These are phyloP conservation scores for Armadillidium nasatum DNA, from an alignment of 1,140 invertebrate genomes.

Conservation along the genomic window DNA sequence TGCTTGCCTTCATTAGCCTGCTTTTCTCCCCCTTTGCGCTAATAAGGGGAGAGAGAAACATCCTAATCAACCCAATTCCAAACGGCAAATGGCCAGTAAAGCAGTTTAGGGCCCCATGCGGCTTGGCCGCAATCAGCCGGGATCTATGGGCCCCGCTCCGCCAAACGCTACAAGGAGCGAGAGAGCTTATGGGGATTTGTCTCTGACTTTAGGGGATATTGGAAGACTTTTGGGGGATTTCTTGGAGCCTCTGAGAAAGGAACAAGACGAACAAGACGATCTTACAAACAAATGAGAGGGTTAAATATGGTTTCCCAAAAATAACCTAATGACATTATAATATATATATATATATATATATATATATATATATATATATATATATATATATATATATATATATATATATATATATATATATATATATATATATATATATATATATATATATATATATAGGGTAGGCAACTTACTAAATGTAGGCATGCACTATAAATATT, in stretches of 20 bases:
- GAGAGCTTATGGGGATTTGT: background rate
- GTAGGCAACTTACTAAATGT: too few relatives aligned
- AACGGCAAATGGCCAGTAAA: slow-evolving; percentile 9
- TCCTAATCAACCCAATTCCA: slow-evolving; percentile 10
- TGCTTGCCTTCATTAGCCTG: background rate
- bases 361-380: too few relatives aligned
- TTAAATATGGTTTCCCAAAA: too few relatives aligned
- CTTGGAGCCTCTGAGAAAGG: background rate
- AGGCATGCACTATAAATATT: too few relatives aligned
- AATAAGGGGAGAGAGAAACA: slow-evolving; percentile 3
- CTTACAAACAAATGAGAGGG: too few relatives aligned
- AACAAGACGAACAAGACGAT: too few relatives aligned
- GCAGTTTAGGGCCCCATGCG: slow-evolving; percentile 5
- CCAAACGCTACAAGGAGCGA: background rate
- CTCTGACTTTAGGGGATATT: background rate
- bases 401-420: too few relatives aligned
- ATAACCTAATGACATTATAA: too few relatives aligned
- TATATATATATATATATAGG: too few relatives aligned
- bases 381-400: too few relatives aligned
- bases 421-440: too few relatives aligned
- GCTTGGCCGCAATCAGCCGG: background rate
- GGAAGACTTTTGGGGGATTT: background rate
- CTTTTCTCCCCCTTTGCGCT: background rate
- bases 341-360: too few relatives aligned
- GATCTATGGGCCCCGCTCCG: background rate